Evolutionary conservation across 35 echinoderm and acorn worm species (phyloP).

Genomic region (Heliocidaris tuberculata): DNA sequence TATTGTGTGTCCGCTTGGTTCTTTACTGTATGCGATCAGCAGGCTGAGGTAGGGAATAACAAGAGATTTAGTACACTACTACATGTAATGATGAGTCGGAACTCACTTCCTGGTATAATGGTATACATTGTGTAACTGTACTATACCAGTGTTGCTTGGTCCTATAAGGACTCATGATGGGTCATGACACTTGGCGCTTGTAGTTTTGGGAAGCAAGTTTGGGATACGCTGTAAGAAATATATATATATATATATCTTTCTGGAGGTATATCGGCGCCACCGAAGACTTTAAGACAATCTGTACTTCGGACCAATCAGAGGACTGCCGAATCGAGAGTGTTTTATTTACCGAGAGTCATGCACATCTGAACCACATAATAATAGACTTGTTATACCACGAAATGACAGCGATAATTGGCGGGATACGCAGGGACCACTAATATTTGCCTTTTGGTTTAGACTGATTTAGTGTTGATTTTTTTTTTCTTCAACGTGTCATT

Average conservation of each 20-base stretch:
- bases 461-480: background rate
- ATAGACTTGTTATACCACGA: too few species aligned
- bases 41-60: background rate
- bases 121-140: background rate
- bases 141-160: background rate
- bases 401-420: too few species aligned
- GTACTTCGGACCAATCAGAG: background rate
- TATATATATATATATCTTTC: background rate
- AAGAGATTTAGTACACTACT: background rate
- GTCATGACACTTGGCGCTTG: background rate
- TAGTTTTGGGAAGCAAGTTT: background rate
- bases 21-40: background rate
- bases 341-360: too few species aligned
- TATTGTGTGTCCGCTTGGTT: background rate
- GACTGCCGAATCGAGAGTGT: background rate
- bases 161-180: background rate
- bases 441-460: too few species aligned
- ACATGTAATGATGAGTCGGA: background rate
- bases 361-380: too few species aligned
- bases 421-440: too few species aligned
- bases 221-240: background rate
- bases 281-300: background rate
- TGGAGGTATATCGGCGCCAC: background rate
- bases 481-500: background rate
- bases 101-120: background rate